Percentiles rank a stretch among this genome's conserved stretches.
Evolutionary conservation across 2,113 vertebrate genomes (phyloP).

Genomic region (Amblyopsis rosae): DNA sequence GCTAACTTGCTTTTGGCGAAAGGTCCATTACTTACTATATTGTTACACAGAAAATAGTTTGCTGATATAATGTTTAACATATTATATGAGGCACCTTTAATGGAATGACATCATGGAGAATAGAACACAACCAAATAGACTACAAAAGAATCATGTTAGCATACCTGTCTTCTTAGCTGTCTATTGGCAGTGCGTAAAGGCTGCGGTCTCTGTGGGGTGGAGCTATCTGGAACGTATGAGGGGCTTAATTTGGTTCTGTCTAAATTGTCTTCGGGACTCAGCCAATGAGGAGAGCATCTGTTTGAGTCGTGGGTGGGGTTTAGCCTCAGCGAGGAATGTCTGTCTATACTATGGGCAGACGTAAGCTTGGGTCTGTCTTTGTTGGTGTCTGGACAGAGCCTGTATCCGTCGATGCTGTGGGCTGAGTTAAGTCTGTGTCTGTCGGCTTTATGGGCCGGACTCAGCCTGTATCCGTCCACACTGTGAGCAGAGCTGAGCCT

Average conservation of each 20-base stretch:
- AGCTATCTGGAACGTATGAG: conserved; percentile 64
- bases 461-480: conserved; percentile 57
- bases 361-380: conserved; percentile 44
- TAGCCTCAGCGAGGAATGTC: conserved; percentile 43
- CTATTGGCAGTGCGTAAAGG: conserved; percentile 71
- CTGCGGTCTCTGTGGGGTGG: conserved; percentile 31
- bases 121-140: conserved; percentile 20
- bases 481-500: conserved; percentile 66
- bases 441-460: conserved; percentile 47
- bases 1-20: too few species aligned
- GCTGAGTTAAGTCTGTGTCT: conserved; percentile 66
- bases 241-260: conserved; percentile 71
- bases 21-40: too few species aligned
- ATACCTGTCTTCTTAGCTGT: conserved; percentile 83
- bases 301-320: conserved; percentile 36
- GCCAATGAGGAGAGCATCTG: conserved; percentile 50
- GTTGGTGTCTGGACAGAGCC: conserved; percentile 35
- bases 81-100: too few species aligned
- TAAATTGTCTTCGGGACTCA: conserved; percentile 64
- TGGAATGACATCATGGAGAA: background rate
- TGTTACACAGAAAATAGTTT: too few species aligned
- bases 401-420: conserved; percentile 65
- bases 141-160: background rate
- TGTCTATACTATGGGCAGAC: conserved; percentile 64
- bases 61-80: too few species aligned